phyloP scores from a whole-genome alignment of 2,888 invertebrate genomes.

The Deilephila elpenor region DNA sequence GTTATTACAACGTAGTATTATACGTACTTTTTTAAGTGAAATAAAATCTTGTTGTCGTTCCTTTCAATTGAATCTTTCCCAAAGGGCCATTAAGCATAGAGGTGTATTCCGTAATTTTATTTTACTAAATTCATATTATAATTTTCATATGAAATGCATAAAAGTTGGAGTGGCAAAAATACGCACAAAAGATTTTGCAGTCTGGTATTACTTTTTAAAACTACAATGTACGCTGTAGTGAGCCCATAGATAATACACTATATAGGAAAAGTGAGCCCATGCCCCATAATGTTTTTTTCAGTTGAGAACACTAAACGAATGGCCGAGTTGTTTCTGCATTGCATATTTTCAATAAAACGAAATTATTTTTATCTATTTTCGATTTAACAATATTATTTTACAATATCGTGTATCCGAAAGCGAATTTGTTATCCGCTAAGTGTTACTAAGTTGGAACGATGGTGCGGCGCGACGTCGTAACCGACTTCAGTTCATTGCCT shows the following conservation, averaged over 20 bases:
- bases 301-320: constrained; percentile 63
- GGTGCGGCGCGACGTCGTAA: constrained; percentile 75
- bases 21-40: too few relatives aligned
- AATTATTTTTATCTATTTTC: constrained; percentile 54
- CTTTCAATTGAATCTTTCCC: too few relatives aligned
- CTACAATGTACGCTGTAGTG: neutral
- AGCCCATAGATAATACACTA: too few relatives aligned
- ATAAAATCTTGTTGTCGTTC: too few relatives aligned
- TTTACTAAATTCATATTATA: too few relatives aligned
- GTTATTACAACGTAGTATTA: too few relatives aligned
- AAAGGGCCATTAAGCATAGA: too few relatives aligned
- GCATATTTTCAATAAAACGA: constrained; percentile 65
- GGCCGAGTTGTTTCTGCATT: constrained; percentile 75
- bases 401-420: constrained; percentile 35
- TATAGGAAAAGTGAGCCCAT: too few relatives aligned
- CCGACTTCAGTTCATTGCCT: constrained; percentile 82
- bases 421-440: constrained; percentile 46
- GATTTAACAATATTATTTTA: constrained; percentile 46
- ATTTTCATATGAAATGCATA: too few relatives aligned
- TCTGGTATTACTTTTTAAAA: neutral
- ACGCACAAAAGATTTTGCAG: neutral
- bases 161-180: neutral
- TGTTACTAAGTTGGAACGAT: constrained; percentile 61
- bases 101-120: too few relatives aligned
- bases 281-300: constrained; percentile 20